Conservation (phyloP, 2,888 invertebrate species). For the Xiphydria camelus region DNA sequence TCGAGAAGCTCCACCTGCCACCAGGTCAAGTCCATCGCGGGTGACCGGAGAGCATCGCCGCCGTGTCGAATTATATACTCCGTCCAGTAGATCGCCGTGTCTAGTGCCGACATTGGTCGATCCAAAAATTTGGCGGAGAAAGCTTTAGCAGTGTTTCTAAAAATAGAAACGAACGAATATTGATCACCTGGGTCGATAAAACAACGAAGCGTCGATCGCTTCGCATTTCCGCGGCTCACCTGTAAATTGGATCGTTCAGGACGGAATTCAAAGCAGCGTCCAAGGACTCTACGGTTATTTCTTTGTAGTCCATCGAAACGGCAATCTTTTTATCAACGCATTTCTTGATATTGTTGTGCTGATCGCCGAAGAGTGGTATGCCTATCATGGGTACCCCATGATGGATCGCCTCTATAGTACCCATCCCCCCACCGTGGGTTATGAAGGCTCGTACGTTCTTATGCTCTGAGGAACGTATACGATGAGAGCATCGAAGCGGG, state of each 20-base stretch:
- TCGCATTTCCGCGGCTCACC: too few relatives aligned
- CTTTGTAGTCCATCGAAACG: conserved; percentile 27
- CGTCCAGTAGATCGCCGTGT: too few relatives aligned
- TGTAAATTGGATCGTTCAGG: conserved; percentile 36
- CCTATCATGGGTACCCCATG: conserved; percentile 50
- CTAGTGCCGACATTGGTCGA: too few relatives aligned
- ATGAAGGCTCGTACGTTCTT: conserved; percentile 46
- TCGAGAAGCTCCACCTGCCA: conserved; percentile 42
- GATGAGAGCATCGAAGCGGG: neutral
- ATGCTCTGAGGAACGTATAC: conserved; percentile 34
- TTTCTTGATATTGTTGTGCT: conserved; percentile 34
- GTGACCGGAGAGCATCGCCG: conserved; percentile 33
- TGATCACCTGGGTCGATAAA: too few relatives aligned
- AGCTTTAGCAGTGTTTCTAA: too few relatives aligned
- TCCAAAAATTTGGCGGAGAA: too few relatives aligned
- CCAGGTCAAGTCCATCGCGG: conserved; percentile 38
- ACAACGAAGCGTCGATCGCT: too few relatives aligned
- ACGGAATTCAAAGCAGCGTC: conserved; percentile 37
- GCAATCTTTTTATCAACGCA: conserved; percentile 38
- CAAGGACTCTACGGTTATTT: conserved; percentile 36
- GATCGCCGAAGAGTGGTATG: too few relatives aligned
- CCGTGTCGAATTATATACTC: conserved; percentile 32
- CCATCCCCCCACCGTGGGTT: conserved; percentile 50
- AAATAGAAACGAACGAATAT: too few relatives aligned
- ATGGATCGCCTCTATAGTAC: conserved; percentile 46